phyloP scores from a whole-genome alignment of 1,140 invertebrate species.

The Caerostris darwini region DNA sequence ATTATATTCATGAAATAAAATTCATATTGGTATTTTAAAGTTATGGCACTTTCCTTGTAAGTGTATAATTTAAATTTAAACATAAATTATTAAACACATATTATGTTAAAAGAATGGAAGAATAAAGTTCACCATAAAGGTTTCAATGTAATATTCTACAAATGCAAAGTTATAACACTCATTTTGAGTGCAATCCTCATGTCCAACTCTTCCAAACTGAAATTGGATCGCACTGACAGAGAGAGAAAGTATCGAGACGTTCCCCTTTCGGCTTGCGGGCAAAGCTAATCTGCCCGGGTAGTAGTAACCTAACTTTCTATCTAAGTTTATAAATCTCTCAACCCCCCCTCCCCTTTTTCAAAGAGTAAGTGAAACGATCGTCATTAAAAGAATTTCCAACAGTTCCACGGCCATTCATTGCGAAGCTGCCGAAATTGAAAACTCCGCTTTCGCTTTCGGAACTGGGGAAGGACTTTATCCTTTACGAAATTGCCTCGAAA shows the following conservation, averaged over 20 bases:
- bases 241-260: conserved; percentile 6
- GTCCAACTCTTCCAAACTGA: conserved; percentile 14
- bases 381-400: conserved; percentile 39
- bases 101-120: no score
- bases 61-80: no score
- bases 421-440: conserved; percentile 28
- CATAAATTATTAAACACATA: no score
- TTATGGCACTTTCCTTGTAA: no score
- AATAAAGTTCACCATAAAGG: background rate
- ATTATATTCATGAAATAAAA: no score
- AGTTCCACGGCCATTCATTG: background rate
- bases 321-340: conserved; percentile 3
- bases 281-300: background rate
- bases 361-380: conserved; percentile 51
- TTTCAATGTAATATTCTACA: background rate
- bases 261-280: conserved; percentile 39
- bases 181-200: conserved; percentile 33
- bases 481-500: background rate
- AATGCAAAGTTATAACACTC: background rate
- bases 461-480: background rate
- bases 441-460: background rate
- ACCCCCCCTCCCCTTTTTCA: background rate
- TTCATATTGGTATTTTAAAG: no score
- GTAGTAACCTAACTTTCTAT: conserved; percentile 39
- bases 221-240: conserved; percentile 36